Conservation (phyloP, 2,888 invertebrate genomes). For the Monoplex corrugatus region DNA sequence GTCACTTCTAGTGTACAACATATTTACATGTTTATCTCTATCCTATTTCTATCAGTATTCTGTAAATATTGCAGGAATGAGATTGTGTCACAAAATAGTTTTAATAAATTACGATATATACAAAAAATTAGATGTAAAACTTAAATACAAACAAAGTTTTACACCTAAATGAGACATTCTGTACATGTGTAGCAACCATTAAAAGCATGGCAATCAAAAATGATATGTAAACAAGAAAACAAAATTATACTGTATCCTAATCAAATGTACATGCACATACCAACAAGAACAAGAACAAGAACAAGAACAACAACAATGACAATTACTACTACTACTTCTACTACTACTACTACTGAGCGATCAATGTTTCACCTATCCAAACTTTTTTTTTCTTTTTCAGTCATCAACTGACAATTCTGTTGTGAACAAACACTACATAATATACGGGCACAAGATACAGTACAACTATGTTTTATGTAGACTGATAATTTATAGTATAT, state of each 20-base stretch:
- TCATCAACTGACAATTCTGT: too few species aligned
- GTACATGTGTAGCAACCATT: neutral
- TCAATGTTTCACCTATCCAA: too few species aligned
- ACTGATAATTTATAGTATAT: too few species aligned
- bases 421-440: too few species aligned
- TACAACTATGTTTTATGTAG: too few species aligned
- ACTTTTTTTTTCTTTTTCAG: too few species aligned
- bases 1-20: too few species aligned
- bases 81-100: neutral
- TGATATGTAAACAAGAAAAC: neutral
- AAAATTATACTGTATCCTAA: neutral
- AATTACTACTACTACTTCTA: too few species aligned
- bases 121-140: neutral
- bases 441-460: too few species aligned
- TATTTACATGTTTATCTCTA: neutral
- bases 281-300: neutral
- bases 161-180: slow-evolving; percentile 3
- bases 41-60: too few species aligned
- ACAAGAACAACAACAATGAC: too few species aligned
- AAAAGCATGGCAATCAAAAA: neutral
- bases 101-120: slow-evolving; percentile 13
- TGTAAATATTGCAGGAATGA: neutral
- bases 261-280: neutral
- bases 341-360: too few species aligned
- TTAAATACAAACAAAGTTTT: neutral